These are phyloP conservation scores for Montipora efflorescens DNA, from an alignment of 64 coral and sea anemone species.

Conservation along the genomic window DNA sequence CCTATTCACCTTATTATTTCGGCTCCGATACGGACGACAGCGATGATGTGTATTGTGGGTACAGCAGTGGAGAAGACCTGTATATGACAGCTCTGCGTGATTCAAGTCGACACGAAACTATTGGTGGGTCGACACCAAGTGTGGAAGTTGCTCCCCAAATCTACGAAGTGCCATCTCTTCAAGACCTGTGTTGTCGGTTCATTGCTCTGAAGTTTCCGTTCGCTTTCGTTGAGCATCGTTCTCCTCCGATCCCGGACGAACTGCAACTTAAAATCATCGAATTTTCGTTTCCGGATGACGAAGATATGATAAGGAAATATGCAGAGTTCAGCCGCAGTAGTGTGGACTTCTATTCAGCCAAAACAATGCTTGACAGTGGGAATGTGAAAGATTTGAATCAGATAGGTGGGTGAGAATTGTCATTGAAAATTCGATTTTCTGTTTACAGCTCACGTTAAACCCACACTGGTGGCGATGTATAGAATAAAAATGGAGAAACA, in stretches of 20 bases:
- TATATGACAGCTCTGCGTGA: neutral
- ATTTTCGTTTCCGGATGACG: slow-evolving; percentile 87
- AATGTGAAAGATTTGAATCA: slow-evolving; percentile 83
- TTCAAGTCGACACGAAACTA: neutral
- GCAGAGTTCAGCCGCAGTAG: slow-evolving; percentile 63
- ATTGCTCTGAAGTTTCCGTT: slow-evolving; percentile 91
- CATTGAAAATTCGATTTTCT: neutral
- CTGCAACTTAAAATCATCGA: slow-evolving; percentile 88
- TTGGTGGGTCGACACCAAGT: neutral
- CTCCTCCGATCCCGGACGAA: slow-evolving; percentile 89
- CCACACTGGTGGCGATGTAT: no score
- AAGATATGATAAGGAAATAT: slow-evolving; percentile 84
- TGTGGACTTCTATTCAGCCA: slow-evolving; percentile 41
- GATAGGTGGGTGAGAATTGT: slow-evolving; percentile 78
- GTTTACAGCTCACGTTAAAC: neutral
- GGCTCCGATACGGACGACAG: slow-evolving; percentile 37
- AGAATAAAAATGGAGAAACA: no score
- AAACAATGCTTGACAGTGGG: slow-evolving; percentile 37
- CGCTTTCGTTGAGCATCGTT: slow-evolving; percentile 86
- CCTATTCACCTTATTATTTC: slow-evolving; percentile 36
- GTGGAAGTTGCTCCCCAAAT: neutral
- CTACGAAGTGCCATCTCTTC: slow-evolving; percentile 48
- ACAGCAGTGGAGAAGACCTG: slow-evolving; percentile 18
- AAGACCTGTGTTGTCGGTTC: slow-evolving; percentile 76
- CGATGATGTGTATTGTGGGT: slow-evolving; percentile 41